Percentiles rank a stretch among this genome's conserved stretches.
Conservation (phyloP, 92 coral and sea anemone genomes). For the Paragorgia papillata region DNA sequence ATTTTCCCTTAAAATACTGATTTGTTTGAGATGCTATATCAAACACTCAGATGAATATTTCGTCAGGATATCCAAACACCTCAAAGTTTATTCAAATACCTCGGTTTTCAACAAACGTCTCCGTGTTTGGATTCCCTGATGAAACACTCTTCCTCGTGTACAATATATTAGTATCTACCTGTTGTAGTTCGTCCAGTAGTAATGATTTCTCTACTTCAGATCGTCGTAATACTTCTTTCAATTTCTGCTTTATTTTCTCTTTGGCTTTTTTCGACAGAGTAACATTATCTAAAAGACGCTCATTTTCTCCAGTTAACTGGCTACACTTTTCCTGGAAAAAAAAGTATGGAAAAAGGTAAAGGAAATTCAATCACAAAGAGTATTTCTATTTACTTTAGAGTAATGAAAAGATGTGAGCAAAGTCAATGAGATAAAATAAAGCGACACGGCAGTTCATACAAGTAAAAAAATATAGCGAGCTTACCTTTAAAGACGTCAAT, state of each 20-base stretch:
- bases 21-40: too few relatives aligned
- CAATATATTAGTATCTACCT: constrained; percentile 46
- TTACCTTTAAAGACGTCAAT: constrained; percentile 44
- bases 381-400: too few relatives aligned
- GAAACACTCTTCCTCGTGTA: too few relatives aligned
- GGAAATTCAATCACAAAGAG: neutral
- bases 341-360: neutral
- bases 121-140: too few relatives aligned
- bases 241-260: constrained; percentile 62
- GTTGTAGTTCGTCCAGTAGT: constrained; percentile 52
- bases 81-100: too few relatives aligned
- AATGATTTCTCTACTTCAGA: constrained; percentile 62
- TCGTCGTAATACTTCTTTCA: constrained; percentile 56
- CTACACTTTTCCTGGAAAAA: constrained; percentile 50
- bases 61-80: too few relatives aligned
- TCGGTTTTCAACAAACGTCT: too few relatives aligned
- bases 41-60: too few relatives aligned
- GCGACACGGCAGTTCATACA: neutral
- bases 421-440: neutral
- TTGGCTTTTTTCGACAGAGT: constrained; percentile 65
- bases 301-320: constrained; percentile 33
- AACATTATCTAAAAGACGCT: constrained; percentile 50
- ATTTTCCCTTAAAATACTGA: too few relatives aligned
- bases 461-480: neutral
- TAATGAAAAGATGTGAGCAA: too few relatives aligned